These are phyloP conservation scores for Vidua macroura DNA, from an alignment of 2,113 vertebrate genomes.

Conservation along the genomic window DNA sequence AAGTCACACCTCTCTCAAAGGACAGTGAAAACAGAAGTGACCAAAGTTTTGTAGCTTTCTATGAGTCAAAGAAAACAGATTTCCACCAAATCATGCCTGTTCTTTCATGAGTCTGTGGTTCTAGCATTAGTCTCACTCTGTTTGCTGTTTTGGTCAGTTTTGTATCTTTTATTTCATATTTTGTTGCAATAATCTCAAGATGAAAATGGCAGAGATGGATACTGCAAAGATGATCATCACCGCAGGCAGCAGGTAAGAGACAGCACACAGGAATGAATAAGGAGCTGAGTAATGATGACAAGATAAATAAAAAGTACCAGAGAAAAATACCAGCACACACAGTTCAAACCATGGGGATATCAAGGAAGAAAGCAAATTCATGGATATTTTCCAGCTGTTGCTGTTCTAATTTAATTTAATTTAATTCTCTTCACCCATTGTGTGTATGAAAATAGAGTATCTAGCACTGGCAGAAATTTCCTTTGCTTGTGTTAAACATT, in stretches of 20 bases:
- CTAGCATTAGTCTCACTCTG: background rate
- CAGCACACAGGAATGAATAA: background rate
- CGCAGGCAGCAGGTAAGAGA: background rate
- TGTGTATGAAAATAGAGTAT: background rate
- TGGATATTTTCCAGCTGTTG: background rate
- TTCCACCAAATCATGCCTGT: background rate
- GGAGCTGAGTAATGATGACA: background rate
- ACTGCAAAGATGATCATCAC: background rate
- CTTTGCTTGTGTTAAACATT: background rate
- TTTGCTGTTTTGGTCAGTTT: background rate
- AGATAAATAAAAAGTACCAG: background rate
- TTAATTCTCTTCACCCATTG: background rate
- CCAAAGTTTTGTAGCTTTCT: background rate
- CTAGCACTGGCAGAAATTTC: background rate
- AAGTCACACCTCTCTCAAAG: background rate
- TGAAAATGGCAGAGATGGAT: background rate
- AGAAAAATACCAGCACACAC: background rate
- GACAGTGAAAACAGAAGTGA: rapidly evolving
- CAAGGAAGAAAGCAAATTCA: background rate
- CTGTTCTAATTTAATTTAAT: background rate
- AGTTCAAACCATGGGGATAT: background rate
- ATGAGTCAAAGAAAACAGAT: background rate
- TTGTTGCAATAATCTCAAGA: background rate
- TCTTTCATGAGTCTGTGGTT: background rate
- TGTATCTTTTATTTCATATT: background rate